Base-by-base conservation (phyloP, 1,140 invertebrate species). In the Atta cephalotes region DNA sequence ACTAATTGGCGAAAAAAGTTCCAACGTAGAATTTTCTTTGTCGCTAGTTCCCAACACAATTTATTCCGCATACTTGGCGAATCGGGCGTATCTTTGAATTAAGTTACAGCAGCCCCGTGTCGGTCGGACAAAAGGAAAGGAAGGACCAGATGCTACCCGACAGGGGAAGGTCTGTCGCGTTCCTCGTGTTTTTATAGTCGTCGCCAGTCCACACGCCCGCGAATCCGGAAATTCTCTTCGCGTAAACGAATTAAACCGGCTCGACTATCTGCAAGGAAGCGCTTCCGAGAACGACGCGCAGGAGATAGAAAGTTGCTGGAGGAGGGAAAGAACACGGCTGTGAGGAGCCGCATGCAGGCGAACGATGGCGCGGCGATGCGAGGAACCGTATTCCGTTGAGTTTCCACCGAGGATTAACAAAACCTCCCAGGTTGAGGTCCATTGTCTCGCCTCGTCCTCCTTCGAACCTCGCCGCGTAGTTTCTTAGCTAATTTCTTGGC, bases 401-500 rank as follows among this genome's bases (percentile, higher is more conserved):
- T 76, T 88, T 90, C 89, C 74, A 60, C 21, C 53, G 45, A 70
- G 87, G 89, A 91, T 91, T 87, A 90, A 91, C 90, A 90, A 91
- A 91, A 91, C 90, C 87, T 88, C 28, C 35, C 80, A 39, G 60
- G 65, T 85, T 62, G 35, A 63, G 70, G 87, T 86, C 84, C 90
- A 90, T 90, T 91, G 90, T 91, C 84, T 85, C 74, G 79, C 58
- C 39, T 63, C 74, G 60, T 74, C 74, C 80, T 72, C 66, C 35
- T 88, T 84, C 78, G 89, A 90, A 90, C 87, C 74, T 56, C 71
- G 63, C 71, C 66, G 60, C 56, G 35, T 60, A 90, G 89, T 90
- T 90, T 77, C 89, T 80, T 82, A 71, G 82, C 84, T 91, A 91
- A 91, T 91, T 91, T 90, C 89, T 91, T 88, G 82, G 87, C 87